Base-by-base conservation (phyloP, 2,888 invertebrate species). In the Cactoblastis cactorum region DNA sequence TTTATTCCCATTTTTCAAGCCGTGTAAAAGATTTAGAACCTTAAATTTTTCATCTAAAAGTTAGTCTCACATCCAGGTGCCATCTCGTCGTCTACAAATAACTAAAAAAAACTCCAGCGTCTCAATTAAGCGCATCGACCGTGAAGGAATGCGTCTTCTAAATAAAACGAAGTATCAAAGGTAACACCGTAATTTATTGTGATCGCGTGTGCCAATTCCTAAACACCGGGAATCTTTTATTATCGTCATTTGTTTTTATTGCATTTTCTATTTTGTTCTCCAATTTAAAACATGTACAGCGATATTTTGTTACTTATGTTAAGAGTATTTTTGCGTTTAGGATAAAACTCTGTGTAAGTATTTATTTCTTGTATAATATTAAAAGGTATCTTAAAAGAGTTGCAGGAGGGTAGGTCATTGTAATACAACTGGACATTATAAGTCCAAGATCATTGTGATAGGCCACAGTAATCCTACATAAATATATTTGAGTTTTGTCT, bases 111-210 rank as follows among this genome's bases (percentile, higher is more conserved):
- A n/a, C n/a, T n/a, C 54, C 47, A 54, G 50, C 49, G 51, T 35
- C 48, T 53, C 53, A 48, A 54, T 54, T 46, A 54, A 48, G 39
- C 41, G 56, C 54, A 51, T 57, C 56, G 54, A 53, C 49, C 52
- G 50, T 41, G 52, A 47, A 19, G 46, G 46, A 34, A 47, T 47
- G 46, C 35, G 46, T 1, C 46, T 22, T 45, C 33, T 33, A 47
- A 35, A 47, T 47, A 47, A 37, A 47, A 35, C 35, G 1, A n/a
- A n/a, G n/a, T 43, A 19, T 35, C 22, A 35, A 47, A 47, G 46
- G 46, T 47, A 47, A 37, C 35, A 2, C 43, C 28, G 14, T 22
- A 35, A 35, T 47, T 47, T 35, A 35, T 35, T 9, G 35, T 11
- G 14, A 47, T 47, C 12, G 35, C 22, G 18, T 12, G 46, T 47